Conservation (phyloP, 2,113 vertebrate genomes). For the Bagarius yarrelli region DNA sequence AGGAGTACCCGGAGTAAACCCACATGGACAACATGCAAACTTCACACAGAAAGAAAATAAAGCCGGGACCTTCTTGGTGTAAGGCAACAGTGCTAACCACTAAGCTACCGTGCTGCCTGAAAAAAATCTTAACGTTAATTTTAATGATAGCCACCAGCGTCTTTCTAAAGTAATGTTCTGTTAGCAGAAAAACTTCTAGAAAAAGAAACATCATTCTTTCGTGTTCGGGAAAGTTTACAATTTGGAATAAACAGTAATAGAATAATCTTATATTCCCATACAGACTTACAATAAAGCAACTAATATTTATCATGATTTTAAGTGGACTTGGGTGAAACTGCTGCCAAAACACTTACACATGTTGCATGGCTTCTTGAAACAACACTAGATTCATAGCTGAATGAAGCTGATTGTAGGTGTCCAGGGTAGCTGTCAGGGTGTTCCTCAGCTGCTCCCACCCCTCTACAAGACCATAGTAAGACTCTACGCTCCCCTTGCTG, state of each 20-base stretch:
- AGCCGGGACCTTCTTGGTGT: too few relatives aligned
- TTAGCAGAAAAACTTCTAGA: not conserved
- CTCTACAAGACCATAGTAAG: constrained; percentile 68
- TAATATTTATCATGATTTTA: not conserved
- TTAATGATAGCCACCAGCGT: not conserved
- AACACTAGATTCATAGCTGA: constrained; percentile 73
- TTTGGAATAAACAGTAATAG: not conserved
- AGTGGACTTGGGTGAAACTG: not conserved
- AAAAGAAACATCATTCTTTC: not conserved
- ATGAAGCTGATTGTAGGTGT: constrained; percentile 75
- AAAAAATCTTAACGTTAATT: too few relatives aligned
- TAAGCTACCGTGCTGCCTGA: too few relatives aligned
- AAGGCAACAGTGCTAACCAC: too few relatives aligned
- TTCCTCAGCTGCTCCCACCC: constrained; percentile 70
- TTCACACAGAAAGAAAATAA: too few relatives aligned
- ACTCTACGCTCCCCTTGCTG: constrained; percentile 45
- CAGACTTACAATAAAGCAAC: not conserved
- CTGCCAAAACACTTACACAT: constrained; percentile 68
- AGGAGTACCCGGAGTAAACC: too few relatives aligned
- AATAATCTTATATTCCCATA: not conserved
- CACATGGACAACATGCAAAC: too few relatives aligned
- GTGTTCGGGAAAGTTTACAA: not conserved
- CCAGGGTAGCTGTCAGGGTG: constrained; percentile 70
- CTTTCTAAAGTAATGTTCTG: not conserved
- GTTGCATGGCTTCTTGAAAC: constrained; percentile 79